Evolutionary conservation across 2,797 vertebrate species (phyloP).

Genomic region (Lagorchestes hirsutus): DNA sequence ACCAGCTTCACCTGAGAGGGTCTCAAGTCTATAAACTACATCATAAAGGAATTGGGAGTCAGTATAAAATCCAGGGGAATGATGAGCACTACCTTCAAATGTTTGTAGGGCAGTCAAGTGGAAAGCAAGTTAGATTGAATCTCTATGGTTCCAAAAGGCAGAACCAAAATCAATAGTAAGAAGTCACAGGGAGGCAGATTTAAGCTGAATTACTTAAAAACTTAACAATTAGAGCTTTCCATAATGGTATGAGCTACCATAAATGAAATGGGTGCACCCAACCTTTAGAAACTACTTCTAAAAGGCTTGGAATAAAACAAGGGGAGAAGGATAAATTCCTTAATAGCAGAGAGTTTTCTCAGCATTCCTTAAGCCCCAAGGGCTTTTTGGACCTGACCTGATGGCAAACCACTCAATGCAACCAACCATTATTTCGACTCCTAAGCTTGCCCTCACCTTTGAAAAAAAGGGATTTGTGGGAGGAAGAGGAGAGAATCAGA

Average conservation of each 20-base stretch:
- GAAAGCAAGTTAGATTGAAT: background rate
- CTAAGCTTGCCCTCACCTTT: background rate
- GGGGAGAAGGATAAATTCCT: background rate
- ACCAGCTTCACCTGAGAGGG: background rate
- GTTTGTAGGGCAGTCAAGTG: background rate
- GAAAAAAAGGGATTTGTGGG: background rate
- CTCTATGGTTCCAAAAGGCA: background rate
- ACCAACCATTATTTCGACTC: background rate
- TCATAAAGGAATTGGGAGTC: background rate
- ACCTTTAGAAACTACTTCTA: background rate
- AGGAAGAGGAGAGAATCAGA: background rate
- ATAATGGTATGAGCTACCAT: background rate
- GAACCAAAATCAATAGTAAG: background rate
- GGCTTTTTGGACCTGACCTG: background rate
- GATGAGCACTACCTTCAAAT: background rate
- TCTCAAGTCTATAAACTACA: background rate
- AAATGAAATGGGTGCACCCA: background rate
- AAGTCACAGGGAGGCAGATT: background rate
- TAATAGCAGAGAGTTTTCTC: background rate
- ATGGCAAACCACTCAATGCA: background rate
- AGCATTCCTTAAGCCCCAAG: background rate
- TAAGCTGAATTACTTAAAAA: background rate
- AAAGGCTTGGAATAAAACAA: background rate
- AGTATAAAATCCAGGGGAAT: background rate
- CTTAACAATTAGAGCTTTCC: background rate